Conservation (phyloP, 2,888 invertebrate species). For the Campaea margaritaria region DNA sequence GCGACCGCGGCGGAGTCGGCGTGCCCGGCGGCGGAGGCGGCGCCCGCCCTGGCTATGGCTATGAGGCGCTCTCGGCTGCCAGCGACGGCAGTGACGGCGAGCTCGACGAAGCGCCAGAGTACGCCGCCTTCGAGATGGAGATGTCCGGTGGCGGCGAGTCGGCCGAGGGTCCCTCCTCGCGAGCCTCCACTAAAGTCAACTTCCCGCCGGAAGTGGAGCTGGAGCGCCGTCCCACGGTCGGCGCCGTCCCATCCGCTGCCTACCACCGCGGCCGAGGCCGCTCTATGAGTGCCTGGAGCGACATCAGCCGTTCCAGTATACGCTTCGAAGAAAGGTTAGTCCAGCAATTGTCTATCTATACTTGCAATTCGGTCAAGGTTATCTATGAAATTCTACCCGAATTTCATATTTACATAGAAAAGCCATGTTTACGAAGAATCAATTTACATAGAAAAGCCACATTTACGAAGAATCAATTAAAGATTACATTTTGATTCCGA, state of each 20-base stretch:
- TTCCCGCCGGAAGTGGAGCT: constrained; percentile 86
- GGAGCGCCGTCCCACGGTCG: constrained; percentile 76
- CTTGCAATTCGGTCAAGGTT: background rate
- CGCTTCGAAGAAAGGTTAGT: constrained; percentile 90
- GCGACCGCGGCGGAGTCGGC: constrained; percentile 63
- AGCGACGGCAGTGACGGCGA: constrained; percentile 81
- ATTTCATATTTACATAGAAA: too few relatives aligned
- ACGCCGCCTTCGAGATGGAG: constrained; percentile 79
- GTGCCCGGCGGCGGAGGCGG: constrained; percentile 68
- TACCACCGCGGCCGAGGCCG: constrained; percentile 86
- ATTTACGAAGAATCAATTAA: background rate
- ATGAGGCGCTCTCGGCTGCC: constrained; percentile 80
- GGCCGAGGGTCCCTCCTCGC: constrained; percentile 73
- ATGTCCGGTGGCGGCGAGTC: constrained; percentile 76
- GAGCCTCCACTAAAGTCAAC: constrained; percentile 87
- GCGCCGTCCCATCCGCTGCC: constrained; percentile 73
- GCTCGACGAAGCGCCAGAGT: constrained; percentile 73
- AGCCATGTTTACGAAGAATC: background rate
- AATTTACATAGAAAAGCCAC: too few relatives aligned
- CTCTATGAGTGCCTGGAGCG: constrained; percentile 95
- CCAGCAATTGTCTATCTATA: constrained; percentile 8
- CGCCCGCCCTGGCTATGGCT: constrained; percentile 81
- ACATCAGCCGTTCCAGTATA: constrained; percentile 93
- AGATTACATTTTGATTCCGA: background rate
- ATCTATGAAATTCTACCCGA: background rate